Conservation (phyloP, 2,888 invertebrate genomes). For the Drosophila meridionalis region DNA sequence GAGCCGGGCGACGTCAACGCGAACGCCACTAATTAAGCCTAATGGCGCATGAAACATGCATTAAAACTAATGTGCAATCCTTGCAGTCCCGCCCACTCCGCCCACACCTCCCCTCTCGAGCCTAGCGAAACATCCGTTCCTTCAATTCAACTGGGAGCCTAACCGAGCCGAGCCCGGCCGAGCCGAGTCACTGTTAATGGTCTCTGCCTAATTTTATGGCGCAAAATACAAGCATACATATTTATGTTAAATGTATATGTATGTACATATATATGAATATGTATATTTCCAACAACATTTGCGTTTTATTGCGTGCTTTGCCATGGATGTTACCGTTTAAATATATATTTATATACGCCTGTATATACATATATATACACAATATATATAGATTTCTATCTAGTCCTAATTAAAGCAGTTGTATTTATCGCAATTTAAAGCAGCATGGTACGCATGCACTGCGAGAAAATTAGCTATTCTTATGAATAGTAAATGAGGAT, state of each 20-base stretch:
- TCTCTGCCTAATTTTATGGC: constrained; percentile 71
- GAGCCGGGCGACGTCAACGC: constrained; percentile 35
- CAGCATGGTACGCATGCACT: not conserved
- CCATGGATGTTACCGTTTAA: constrained; percentile 25
- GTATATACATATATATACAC: not conserved
- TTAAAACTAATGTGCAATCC: constrained; percentile 78
- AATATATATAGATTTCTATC: constrained; percentile 26
- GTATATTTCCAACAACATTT: constrained; percentile 34
- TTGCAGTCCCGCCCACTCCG: constrained; percentile 30
- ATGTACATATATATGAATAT: not conserved
- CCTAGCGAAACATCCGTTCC: not conserved
- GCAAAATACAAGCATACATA: not conserved
- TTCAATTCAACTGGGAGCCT: constrained; percentile 12
- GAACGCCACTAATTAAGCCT: constrained; percentile 76
- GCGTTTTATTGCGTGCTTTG: constrained; percentile 47
- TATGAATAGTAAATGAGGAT: not conserved
- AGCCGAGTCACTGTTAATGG: constrained; percentile 52
- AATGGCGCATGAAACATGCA: constrained; percentile 80
- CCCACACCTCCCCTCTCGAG: not conserved
- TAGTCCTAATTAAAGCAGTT: constrained; percentile 1
- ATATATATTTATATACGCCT: constrained; percentile 1
- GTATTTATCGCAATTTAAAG: not conserved
- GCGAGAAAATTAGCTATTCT: not conserved
- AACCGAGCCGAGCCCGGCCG: not conserved
- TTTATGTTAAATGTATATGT: not conserved